Base-by-base conservation (phyloP, 2,888 invertebrate genomes). In the Amorpha juglandis region DNA sequence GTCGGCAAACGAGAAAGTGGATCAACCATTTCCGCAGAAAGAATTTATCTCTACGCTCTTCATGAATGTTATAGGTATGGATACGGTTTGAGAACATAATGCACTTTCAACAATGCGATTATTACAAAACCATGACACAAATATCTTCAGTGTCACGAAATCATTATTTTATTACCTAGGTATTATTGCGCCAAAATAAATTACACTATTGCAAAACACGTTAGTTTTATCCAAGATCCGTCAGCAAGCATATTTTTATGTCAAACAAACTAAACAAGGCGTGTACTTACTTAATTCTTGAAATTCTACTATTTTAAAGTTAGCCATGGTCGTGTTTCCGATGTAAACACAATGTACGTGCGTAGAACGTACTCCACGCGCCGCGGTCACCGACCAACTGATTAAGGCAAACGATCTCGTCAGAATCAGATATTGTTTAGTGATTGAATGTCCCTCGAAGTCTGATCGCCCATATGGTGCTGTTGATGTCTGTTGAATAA, bases 321-420 rank as follows among this genome's bases (percentile, higher is more conserved):
- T 80, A 75, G 85, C 90, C 90, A 90, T 91, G 74, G 73, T 70
- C 71, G 76, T 69, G 19, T 66, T 65, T 69, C 65, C 65, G 67
- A 72, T 72, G 73, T 77, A 70, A 65, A 68, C 62, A 58, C 55
- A 64, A 38, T 70, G 67, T 38, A 70, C 63, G 42, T 62, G 63
- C 68, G 64, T 70, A 65, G 73, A 67, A 77, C 84, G 87, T 76
- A 76, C 79, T 71, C 68, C 74, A 71, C 77, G 71, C 72, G 69
- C 75, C 72, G 82, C 86, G 86, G 86, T 88, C 88, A 83, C 79
- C 85, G 86, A 75, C 83, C 87, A 82, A 92, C 91, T 92, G 89
- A 89, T 90, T 86, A 84, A 77, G 70, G 75, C 79, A 81, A 88
- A 88, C 83, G 84, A 88, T 89, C 53, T 47, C 82, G 81, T 81